Evolutionary conservation across 2,113 vertebrate species (phyloP), one percentile per base, ranked within the genome.

Genomic region (Sturnus vulgaris): DNA sequence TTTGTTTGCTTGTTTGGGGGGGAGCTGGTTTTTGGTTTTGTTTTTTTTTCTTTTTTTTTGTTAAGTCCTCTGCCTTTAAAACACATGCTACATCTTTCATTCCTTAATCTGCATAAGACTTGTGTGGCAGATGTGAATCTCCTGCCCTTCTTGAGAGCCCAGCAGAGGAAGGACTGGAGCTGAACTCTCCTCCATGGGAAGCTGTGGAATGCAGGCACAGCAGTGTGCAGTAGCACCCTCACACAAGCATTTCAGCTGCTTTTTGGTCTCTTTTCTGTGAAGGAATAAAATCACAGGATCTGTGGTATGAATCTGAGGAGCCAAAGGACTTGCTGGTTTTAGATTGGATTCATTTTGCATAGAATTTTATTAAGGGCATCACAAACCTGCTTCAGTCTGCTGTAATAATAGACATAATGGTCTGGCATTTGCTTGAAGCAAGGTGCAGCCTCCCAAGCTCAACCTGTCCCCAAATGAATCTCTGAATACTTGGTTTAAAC

Each of bases 371-470:
- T n/a, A 63, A 81, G 31, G 44, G 23, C 47, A 40, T 63, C 37
- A 37, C 59, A 91, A 31, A 80, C 24, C 50, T 77, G 42, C 50
- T 56, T 66, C 65, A 42, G 70, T 82, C 27, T 37, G 2, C 60
- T 57, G 2, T 33, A 47, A 16, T 37, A n/a, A 50, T 24, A 0
- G 1, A 1, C 18, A 9, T 19, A 50, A 37, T 61, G 27, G 22
- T 59, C 33, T 79, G 69, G 31, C 5, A 6, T 78, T 91, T 70
- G 64, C 64, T 66, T 71, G n/a, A 75, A 65, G 73, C 11, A 1
- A 19, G 28, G 11, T 84, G 57, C 33, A 61, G 56, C 44, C 50
- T 87, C 61, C 39, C 33, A 57, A 66, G 37, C 50, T 69, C 37
- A 42, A 3, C 40, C 14, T 44, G 35, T 22, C 61, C 42, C 55